phyloP scores from a whole-genome alignment of 2,113 vertebrate species.

The Glaucidium brasilianum region DNA sequence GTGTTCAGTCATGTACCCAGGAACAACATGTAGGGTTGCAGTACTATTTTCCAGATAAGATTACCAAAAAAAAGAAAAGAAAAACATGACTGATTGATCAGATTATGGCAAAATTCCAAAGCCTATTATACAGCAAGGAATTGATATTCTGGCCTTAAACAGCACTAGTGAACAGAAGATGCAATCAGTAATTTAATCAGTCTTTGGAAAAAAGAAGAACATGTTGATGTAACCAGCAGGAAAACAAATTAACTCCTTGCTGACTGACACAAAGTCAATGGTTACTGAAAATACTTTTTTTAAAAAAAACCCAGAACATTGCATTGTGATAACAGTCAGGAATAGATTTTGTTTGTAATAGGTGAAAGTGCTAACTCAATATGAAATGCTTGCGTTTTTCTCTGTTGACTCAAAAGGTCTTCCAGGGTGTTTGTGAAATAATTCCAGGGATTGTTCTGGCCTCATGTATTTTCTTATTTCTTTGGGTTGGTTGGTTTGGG shows the following conservation, averaged over 20 bases:
- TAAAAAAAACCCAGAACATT: not conserved
- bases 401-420: not conserved
- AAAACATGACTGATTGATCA: not conserved
- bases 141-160: conserved; percentile 3
- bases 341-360: not conserved
- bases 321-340: not conserved
- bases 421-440: not conserved
- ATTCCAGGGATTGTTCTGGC: not conserved
- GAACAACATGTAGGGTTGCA: not conserved
- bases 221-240: not conserved
- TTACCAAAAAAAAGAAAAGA: not conserved
- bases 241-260: conserved; percentile 22
- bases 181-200: conserved; percentile 12
- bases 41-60: not conserved
- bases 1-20: not conserved
- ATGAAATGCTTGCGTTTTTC: not conserved
- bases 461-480: not conserved
- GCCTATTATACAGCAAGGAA: not conserved
- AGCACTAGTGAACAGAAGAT: not conserved
- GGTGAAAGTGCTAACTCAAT: not conserved
- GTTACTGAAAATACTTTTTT: not conserved
- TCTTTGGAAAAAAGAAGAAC: not conserved
- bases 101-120: not conserved
- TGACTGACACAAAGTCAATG: not conserved
- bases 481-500: too few relatives aligned